Base-by-base conservation (phyloP, 2,797 vertebrate genomes). In the Sardinella longiceps region DNA sequence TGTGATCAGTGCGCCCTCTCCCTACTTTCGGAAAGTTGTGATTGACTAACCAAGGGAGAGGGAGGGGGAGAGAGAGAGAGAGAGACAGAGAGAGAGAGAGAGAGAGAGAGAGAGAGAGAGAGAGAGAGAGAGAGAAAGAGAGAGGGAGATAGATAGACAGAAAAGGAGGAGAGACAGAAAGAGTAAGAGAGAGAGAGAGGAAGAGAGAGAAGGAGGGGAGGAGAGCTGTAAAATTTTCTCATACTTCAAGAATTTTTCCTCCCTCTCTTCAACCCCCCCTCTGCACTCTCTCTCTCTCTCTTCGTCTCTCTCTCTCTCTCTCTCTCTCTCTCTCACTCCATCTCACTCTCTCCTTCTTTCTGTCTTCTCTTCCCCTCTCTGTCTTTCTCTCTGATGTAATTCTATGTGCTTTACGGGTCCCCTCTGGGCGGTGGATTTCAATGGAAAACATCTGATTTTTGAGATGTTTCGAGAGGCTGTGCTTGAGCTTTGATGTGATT, bases 181-280 rank as follows among this genome's bases (percentile, higher is more conserved):
- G 83, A 83, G 88, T n/a, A n/a, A 56, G 33, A 70, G 82, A 83
- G 87, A 83, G 84, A 82, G 37, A 83, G 85, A 83, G 81, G 85
- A 82, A 85, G 66, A 80, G 84, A 86, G 48, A 84, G 30, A 51
- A 33, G 70, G 83, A 83, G 88, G 66, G 88, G 89, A 89, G 91
- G 89, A 87, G 86, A 90, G 91, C 90, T 86, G 88, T 93, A 91
- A 92, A 88, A 88, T 93, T 93, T 93, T 89, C 92, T 95, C 94
- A 95, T 92, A 90, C 91, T 94, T 93, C 87, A 95, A 93, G 94
- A 95, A 95, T 95, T 93, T 93, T 86, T 90, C 91, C 93, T 89
- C 90, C 87, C 88, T 88, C 89, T 84, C 83, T 81, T 66, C 63
- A 60, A 37, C 77, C 66, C 60, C 46, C 53, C 23, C 81, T 81